A percentile compares a stretch with the other conserved stretches of the same genome.
These are phyloP conservation scores for Cirrhinus mrigala DNA, from an alignment of 2,797 vertebrate species.

Conservation along the genomic window DNA sequence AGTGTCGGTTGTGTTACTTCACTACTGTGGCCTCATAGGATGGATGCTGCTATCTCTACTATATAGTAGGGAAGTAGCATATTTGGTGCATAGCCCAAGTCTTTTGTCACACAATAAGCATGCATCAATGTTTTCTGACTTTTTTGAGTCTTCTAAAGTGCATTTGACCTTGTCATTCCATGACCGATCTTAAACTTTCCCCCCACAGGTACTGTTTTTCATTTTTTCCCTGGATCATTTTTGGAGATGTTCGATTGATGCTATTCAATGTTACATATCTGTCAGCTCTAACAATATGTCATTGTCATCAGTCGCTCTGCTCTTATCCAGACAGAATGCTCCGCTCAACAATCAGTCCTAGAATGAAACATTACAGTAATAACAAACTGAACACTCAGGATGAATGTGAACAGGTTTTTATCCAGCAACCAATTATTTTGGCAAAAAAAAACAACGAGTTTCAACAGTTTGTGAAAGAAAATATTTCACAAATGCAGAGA, in stretches of 20 bases:
- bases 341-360: background rate
- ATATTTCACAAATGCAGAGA: background rate
- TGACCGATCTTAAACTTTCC: background rate
- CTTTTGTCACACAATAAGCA: background rate
- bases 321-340: background rate
- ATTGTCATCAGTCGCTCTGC: background rate
- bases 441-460: background rate
- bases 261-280: background rate
- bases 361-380: background rate
- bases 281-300: slow-evolving; percentile 5
- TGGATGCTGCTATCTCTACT: background rate
- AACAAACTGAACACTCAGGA: background rate
- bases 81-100: background rate
- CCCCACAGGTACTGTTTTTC: background rate
- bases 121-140: background rate
- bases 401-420: background rate
- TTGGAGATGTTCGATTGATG: background rate
- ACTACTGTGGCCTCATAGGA: background rate
- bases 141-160: background rate
- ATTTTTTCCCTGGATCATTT: background rate
- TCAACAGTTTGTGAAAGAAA: slow-evolving; percentile 19
- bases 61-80: too few relatives aligned
- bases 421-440: background rate
- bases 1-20: background rate
- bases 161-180: slow-evolving; percentile 8